Conservation (phyloP, 2,797 vertebrate species). For the Hippoglossus hippoglossus region DNA sequence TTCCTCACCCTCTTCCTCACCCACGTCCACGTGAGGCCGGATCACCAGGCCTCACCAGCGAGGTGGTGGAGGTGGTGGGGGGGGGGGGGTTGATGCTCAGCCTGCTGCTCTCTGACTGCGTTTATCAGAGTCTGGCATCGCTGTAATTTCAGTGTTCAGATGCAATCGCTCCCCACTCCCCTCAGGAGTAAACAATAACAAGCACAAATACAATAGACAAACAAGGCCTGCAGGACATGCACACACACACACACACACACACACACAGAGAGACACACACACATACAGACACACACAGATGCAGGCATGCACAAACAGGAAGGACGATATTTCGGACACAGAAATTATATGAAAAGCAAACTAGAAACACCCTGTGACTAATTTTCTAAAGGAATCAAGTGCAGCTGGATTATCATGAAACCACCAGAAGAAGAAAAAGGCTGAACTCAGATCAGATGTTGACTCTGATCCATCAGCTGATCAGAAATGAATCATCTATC, state of each 20-base stretch:
- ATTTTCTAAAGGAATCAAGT: slow-evolving; percentile 1
- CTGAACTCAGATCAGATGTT: slow-evolving; percentile 17
- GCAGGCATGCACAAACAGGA: slow-evolving; percentile 18
- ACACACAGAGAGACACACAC: slow-evolving; percentile 4
- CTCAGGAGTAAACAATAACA: slow-evolving; percentile 87
- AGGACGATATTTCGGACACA: slow-evolving; percentile 3
- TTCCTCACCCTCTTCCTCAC: too few species aligned
- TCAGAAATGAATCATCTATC: neutral
- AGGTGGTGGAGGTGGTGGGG: too few species aligned
- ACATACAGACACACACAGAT: neutral
- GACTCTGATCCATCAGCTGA: neutral
- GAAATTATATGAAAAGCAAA: slow-evolving; percentile 44
- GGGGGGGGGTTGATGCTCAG: too few species aligned
- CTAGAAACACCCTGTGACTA: neutral
- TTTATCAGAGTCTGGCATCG: slow-evolving; percentile 83
- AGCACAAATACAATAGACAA: slow-evolving; percentile 84
- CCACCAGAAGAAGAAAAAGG: neutral
- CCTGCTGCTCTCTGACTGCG: slow-evolving; percentile 51
- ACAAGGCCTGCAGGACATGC: slow-evolving; percentile 81
- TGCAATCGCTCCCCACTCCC: slow-evolving; percentile 83
- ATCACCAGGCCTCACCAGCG: too few species aligned
- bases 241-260: slow-evolving; percentile 38
- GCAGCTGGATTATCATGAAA: too few species aligned
- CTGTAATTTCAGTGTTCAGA: slow-evolving; percentile 89
- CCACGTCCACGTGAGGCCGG: too few species aligned